Evolutionary conservation across 2,888 invertebrate species (phyloP).

Genomic region (Lepas anatifera): DNA sequence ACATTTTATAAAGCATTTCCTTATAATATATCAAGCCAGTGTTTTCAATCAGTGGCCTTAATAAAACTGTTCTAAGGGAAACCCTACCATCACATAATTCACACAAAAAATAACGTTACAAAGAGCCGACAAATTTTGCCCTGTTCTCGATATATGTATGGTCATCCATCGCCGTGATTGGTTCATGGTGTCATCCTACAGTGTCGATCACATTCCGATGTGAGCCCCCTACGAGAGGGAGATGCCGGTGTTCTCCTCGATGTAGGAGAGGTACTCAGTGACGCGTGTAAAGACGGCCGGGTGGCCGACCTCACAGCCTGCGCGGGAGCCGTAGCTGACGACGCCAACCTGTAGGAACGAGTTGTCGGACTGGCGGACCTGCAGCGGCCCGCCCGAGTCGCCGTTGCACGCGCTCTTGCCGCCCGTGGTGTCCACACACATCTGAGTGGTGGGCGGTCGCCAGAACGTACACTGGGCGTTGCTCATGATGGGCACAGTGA

Average conservation of each 20-base stretch:
- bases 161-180: too few species aligned
- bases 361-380: not conserved
- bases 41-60: too few species aligned
- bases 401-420: constrained; percentile 1
- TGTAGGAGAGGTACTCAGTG: not conserved
- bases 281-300: constrained; percentile 4
- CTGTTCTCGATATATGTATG: too few species aligned
- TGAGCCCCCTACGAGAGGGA: not conserved
- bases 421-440: not conserved
- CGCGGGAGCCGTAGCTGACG: not conserved
- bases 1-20: too few species aligned
- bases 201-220: too few species aligned
- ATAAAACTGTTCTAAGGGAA: too few species aligned
- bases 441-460: not conserved
- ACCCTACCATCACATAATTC: too few species aligned
- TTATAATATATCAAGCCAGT: too few species aligned
- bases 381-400: not conserved
- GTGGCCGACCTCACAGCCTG: not conserved
- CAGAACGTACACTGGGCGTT: not conserved
- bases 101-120: too few species aligned
- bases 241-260: not conserved
- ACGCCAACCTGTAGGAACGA: not conserved
- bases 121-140: too few species aligned
- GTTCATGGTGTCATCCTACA: too few species aligned
- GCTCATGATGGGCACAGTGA: not conserved